Evolutionary conservation across 1,140 invertebrate genomes (phyloP).

Genomic region (Ceratina calcarata): DNA sequence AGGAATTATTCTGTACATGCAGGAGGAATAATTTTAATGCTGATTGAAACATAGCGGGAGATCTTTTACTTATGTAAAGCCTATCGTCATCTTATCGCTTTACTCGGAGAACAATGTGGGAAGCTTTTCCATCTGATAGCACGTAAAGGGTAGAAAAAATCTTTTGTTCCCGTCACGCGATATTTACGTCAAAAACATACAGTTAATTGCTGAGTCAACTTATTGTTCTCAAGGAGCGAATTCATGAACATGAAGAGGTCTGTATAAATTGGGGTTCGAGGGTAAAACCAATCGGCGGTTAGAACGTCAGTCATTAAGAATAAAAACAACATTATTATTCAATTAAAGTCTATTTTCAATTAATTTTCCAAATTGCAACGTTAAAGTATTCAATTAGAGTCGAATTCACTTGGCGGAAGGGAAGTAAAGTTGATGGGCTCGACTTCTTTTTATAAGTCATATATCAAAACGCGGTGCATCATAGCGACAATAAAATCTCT

Average conservation of each 20-base stretch:
- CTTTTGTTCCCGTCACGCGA: conserved; percentile 25
- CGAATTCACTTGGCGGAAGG: no score
- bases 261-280: conserved; percentile 30
- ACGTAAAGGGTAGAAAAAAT: conserved; percentile 6
- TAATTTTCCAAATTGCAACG: no score
- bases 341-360: no score
- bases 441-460: no score
- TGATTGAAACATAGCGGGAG: no score
- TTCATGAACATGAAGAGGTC: conserved; percentile 25
- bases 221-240: conserved; percentile 22
- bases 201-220: conserved; percentile 46
- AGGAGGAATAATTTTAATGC: no score
- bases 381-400: no score
- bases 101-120: background rate
- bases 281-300: conserved; percentile 36
- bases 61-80: background rate
- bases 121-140: conserved; percentile 8
- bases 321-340: no score
- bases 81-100: background rate
- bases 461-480: conserved; percentile 14
- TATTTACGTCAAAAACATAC: conserved; percentile 9
- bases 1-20: no score
- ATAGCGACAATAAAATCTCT: no score
- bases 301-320: conserved; percentile 13
- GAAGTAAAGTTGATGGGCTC: no score